Conservation (phyloP, 1,140 invertebrate genomes). For the Drosophila insularis region DNA sequence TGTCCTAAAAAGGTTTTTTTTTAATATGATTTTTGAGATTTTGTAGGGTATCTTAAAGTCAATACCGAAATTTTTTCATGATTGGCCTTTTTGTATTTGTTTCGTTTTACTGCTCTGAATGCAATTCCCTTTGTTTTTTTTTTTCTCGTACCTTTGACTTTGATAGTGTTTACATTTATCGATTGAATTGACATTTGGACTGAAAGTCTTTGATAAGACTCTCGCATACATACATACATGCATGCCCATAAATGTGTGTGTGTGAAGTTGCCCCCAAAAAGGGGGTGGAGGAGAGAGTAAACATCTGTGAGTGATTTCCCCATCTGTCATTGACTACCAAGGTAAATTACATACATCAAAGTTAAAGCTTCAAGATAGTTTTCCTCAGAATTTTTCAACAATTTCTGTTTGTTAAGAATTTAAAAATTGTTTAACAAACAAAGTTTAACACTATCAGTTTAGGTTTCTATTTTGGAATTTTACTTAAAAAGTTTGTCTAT, state of each 20-base stretch:
- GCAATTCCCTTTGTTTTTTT: not conserved
- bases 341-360: not conserved
- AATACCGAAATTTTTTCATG: constrained; percentile 3
- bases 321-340: not conserved
- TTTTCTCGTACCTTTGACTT: constrained; percentile 1
- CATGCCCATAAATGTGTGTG: not conserved
- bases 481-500: too few relatives aligned
- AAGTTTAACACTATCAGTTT: not conserved
- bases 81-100: constrained; percentile 18
- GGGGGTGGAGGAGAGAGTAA: not conserved
- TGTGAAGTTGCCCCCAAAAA: not conserved
- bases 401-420: not conserved
- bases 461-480: too few relatives aligned
- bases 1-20: too few relatives aligned
- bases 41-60: not conserved
- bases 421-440: not conserved
- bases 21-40: too few relatives aligned
- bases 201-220: not conserved
- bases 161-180: constrained; percentile 11
- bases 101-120: not conserved
- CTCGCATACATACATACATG: not conserved
- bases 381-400: not conserved
- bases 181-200: constrained; percentile 5
- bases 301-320: constrained; percentile 1
- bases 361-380: not conserved